Base-by-base conservation (phyloP, 1,140 invertebrate species). In the Proales similis region DNA sequence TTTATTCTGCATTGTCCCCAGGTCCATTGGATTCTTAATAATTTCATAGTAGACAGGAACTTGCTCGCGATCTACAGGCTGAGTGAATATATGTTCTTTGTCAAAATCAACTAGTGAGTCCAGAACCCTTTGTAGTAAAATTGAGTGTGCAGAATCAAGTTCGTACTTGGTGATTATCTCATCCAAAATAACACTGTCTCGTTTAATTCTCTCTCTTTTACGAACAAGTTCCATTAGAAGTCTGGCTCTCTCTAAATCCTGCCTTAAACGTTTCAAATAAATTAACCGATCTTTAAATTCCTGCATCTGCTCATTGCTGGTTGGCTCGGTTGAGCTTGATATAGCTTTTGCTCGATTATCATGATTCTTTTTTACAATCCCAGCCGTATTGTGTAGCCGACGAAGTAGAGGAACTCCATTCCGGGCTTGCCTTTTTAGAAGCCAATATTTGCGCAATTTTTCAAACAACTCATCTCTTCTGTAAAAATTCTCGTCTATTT, bases 361-460 rank as follows among this genome's bases (percentile, higher is more conserved):
- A 12, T 29, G 24, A 17, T 9, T n/a, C 22, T 24, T 27, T 14
- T 63, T 63, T 36, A n/a, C 39, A 17, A 24, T 11, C 19, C 19
- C 32, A 4, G 20, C 11, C 12, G 42, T 17, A 48, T 48, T 48
- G 33, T 76, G 77, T 12, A 78, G 64, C 17, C 93, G 78, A 62
- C 92, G 74, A 22, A 98, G 72, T 26, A 98, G 77, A 0, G 93
- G 93, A 7, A 97, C 93, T 1, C 94, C 94, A 77, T 95, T 95
- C 45, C 93, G 75, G 61, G 87, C 87, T 70, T 93, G 89, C n/a
- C 93, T 65, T 72, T 96, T 97, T 2, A 96, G 76, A 2, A 88
- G 93, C 92, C 93, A 96, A 71, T 81, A 82, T 62, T 90, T 86
- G 64, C 96, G 84, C 27, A 62, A 39, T 48, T 33, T 36, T 11